Evolutionary conservation across 2,888 invertebrate species (phyloP), one percentile per base, ranked within the genome.

Genomic region (Synergus umbraculus): DNA sequence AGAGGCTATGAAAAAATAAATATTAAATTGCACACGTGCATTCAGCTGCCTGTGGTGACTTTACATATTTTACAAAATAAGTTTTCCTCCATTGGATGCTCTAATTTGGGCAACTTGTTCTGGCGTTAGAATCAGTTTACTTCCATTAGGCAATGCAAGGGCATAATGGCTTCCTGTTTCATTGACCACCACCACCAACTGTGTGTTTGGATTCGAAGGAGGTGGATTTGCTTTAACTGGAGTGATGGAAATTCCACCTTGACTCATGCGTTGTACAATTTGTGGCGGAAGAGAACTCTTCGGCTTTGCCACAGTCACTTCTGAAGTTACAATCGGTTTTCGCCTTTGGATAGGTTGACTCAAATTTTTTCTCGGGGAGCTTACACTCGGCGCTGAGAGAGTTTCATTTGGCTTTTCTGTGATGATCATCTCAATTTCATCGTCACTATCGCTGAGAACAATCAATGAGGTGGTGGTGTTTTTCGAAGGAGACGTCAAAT

Each of bases 51-150:
- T 54, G 29, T 2, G 0, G 10, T 10, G 13, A 37, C 10, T 49
- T 37, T 73, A 73, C 37, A 73, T 29, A 41, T 78, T 85, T 88
- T 88, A 91, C 78, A 91, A 85, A 4, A 90, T 86, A 13, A 92
- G 86, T 81, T 91, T 92, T 0, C 92, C 92, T 22, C 91, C 91
- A 80, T 92, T 92, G 0, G 92, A 91, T n/a, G 91, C 91, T 77
- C 92, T 87, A 46, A 92, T 92, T 81, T 92, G 91, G 0, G 92
- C 92, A 2, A 92, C 90, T 78, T 92, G 92, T 77, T 92, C 92
- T 4, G 90, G 91, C 1, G 92, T 92, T 0, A 92, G 87, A 49
- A 92, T 92, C 0, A 92, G 84, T 80, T 92, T 92, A 79, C 91
- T 91, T 1, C 92, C 92, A 66, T 92, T 92, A 0, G 92, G 92